These are phyloP conservation scores for Pseudoatta argentina DNA, from an alignment of 1,140 invertebrate genomes.

Conservation along the genomic window DNA sequence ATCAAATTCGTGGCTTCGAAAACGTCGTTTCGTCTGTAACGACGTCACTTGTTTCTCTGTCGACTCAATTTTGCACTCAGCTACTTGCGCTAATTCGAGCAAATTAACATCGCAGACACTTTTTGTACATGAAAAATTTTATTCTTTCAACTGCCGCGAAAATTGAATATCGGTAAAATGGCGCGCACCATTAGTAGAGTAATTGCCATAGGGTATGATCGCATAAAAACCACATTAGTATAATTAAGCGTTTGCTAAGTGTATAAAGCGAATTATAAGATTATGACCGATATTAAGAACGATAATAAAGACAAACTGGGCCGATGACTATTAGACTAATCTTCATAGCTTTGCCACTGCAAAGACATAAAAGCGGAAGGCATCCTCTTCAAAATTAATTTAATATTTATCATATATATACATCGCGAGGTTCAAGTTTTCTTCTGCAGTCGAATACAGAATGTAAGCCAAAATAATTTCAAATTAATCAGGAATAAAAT, in stretches of 20 bases:
- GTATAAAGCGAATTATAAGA: slow-evolving; percentile 8
- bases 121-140: background rate
- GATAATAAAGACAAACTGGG: background rate
- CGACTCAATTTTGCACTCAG: slow-evolving; percentile 12
- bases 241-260: slow-evolving; percentile 34
- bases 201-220: background rate
- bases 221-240: slow-evolving; percentile 33
- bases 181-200: background rate
- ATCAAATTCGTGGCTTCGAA: background rate
- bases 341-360: background rate
- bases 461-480: background rate
- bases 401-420: background rate
- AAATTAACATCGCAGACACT: background rate
- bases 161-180: slow-evolving; percentile 25
- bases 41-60: background rate
- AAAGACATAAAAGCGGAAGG: background rate
- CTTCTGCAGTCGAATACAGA: background rate
- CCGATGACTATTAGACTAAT: background rate
- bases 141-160: background rate
- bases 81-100: background rate
- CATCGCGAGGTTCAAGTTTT: background rate
- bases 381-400: background rate
- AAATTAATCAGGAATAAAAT: slow-evolving; percentile 4
- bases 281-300: slow-evolving; percentile 32
- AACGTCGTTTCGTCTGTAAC: background rate